These are phyloP conservation scores for Colostygia pectinataria DNA, from an alignment of 2,888 invertebrate genomes.

Conservation along the genomic window DNA sequence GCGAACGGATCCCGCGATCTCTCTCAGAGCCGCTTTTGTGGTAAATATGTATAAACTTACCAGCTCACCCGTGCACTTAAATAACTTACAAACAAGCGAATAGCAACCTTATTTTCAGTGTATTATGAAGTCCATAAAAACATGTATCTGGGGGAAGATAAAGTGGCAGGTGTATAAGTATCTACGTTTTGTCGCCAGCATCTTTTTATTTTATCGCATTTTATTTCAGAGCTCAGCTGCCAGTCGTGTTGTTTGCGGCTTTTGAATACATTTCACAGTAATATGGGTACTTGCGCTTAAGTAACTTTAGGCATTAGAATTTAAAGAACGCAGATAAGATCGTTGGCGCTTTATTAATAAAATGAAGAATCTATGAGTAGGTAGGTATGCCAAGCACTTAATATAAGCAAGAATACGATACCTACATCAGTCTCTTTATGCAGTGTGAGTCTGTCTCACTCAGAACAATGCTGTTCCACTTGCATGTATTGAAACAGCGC, in stretches of 20 bases:
- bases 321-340: background rate
- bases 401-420: too few species aligned
- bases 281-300: constrained; percentile 41
- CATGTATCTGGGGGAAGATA: constrained; percentile 21
- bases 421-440: too few species aligned
- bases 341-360: too few species aligned
- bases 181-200: constrained; percentile 76
- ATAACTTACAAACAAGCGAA: constrained; percentile 31
- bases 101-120: constrained; percentile 43
- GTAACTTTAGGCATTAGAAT: constrained; percentile 28
- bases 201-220: constrained; percentile 80
- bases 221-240: constrained; percentile 80
- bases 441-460: too few species aligned
- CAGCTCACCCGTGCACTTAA: constrained; percentile 42
- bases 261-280: constrained; percentile 57
- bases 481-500: too few species aligned
- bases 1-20: constrained; percentile 79
- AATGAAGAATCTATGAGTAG: too few species aligned
- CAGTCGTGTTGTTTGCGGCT: constrained; percentile 70
- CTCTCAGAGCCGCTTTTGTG: constrained; percentile 81
- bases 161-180: constrained; percentile 65
- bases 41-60: constrained; percentile 81
- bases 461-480: too few species aligned
- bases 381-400: too few species aligned
- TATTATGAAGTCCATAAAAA: constrained; percentile 22